Evolutionary conservation across 2,113 vertebrate species (phyloP), one percentile per base, ranked within the genome.

Genomic region (Callipepla squamata): DNA sequence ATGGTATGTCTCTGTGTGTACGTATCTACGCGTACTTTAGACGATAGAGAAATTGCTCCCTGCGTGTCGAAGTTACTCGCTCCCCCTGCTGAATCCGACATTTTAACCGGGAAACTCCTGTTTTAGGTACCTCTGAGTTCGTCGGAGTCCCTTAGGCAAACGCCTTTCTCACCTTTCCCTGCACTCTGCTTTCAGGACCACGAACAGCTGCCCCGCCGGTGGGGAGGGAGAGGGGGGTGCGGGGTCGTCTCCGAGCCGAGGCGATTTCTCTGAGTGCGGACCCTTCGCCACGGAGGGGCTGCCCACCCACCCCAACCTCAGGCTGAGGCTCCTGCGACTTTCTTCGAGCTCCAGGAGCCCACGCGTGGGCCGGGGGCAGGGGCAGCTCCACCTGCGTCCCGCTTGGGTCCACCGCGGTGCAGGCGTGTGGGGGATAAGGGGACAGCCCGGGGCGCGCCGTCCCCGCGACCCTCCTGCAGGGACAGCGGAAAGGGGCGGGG

Each of bases 111-210:
- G 13, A 85, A 77, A 85, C 44, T 45, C 30, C 61, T 25, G 77
- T 38, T 21, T 69, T 42, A 45, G 0, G 36, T 18, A 32, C 45
- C 53, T 8, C 53, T 11, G 40, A 7, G 4, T 36, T 78, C 44
- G 69, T 8, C 15, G 6, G 51, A n/a, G 22, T 59, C 73, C 34
- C 28, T 62, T 65, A 40, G 6, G 23, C 4, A 2, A 70, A 4
- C 16, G 45, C 7, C 32, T 40, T 28, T 11, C 61, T 26, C 16
- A 17, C 17, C 53, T 67, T 55, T 14, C 32, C 8, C 22, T 4
- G 6, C 11, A 11, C 3, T 19, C 63, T 6, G 14, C 63, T 67
- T 61, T 88, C 95, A 97, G 97, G 48, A 97, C 97, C 86, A 30
- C 38, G 96, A 96, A 96, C 69, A 97, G 97, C 26, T 63, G 74